Evolutionary conservation across 1,140 invertebrate species (phyloP).

Genomic region (Onthophagus taurus): DNA sequence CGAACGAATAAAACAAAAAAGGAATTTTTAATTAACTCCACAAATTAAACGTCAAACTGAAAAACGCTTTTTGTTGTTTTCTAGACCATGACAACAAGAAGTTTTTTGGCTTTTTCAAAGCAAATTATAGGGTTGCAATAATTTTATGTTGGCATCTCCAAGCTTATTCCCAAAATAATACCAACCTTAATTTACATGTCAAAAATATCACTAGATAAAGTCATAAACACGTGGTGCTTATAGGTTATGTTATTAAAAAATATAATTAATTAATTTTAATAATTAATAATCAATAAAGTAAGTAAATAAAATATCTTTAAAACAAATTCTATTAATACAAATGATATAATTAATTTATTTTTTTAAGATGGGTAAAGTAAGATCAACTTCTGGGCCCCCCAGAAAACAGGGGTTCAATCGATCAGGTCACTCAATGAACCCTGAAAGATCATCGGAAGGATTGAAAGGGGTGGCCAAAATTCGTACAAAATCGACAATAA

Average conservation of each 20-base stretch:
- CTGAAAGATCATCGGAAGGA: slow-evolving; percentile 62
- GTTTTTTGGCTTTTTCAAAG: background rate
- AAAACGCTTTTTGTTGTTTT: slow-evolving; percentile 6
- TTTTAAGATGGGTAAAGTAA: slow-evolving; percentile 59
- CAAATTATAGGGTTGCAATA: background rate
- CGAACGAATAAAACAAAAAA: slow-evolving; percentile 13
- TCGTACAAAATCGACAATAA: slow-evolving; percentile 88
- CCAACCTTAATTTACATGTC: slow-evolving; percentile 4
- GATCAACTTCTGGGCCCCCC: slow-evolving; percentile 54
- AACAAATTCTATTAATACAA: background rate
- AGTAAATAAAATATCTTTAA: background rate
- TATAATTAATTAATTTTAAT: slow-evolving; percentile 2
- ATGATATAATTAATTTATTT: background rate
- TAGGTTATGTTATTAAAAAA: slow-evolving; percentile 1
- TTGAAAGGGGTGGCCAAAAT: slow-evolving; percentile 78
- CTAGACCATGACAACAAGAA: background rate
- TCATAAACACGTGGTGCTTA: slow-evolving; percentile 2
- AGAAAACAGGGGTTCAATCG: slow-evolving; percentile 68
- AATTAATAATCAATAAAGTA: background rate
- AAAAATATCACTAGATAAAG: background rate
- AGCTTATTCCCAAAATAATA: too few relatives aligned
- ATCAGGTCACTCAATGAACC: slow-evolving; percentile 81
- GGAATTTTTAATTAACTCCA: slow-evolving; percentile 5
- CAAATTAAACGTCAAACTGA: slow-evolving; percentile 10
- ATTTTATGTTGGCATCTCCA: background rate